Evolutionary conservation across 2,113 vertebrate species (phyloP).

Genomic region (Urocolius indicus): DNA sequence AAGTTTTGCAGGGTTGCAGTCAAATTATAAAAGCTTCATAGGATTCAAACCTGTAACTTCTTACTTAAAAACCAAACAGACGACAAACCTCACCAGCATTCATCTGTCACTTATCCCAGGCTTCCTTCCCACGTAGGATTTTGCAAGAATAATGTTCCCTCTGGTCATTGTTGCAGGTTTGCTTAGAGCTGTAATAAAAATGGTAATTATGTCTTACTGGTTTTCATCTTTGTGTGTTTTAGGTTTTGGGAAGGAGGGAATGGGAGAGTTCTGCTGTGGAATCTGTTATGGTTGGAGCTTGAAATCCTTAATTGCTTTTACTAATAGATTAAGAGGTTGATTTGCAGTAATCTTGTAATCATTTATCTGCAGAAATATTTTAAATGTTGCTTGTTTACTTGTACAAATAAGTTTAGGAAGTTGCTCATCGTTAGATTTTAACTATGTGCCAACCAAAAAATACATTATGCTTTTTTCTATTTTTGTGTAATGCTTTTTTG

Average conservation of each 20-base stretch:
- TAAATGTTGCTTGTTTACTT: neutral
- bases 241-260: neutral
- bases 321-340: neutral
- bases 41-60: neutral
- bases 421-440: neutral
- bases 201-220: constrained; percentile 43
- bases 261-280: neutral
- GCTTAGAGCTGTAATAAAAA: constrained; percentile 57
- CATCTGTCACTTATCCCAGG: neutral
- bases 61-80: neutral
- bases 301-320: neutral
- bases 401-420: neutral
- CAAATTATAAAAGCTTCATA: neutral
- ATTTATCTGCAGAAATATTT: neutral
- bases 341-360: neutral
- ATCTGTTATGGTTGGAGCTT: neutral
- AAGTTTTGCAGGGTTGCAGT: neutral
- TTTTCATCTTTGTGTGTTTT: neutral
- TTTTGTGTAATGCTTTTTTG: neutral
- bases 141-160: constrained; percentile 48
- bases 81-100: neutral
- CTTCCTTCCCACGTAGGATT: constrained; percentile 28
- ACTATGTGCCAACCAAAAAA: neutral
- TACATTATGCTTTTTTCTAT: neutral
- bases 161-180: constrained; percentile 53